Evolutionary conservation across 2,113 vertebrate species (phyloP).

Genomic region (Oncorhynchus nerka): DNA sequence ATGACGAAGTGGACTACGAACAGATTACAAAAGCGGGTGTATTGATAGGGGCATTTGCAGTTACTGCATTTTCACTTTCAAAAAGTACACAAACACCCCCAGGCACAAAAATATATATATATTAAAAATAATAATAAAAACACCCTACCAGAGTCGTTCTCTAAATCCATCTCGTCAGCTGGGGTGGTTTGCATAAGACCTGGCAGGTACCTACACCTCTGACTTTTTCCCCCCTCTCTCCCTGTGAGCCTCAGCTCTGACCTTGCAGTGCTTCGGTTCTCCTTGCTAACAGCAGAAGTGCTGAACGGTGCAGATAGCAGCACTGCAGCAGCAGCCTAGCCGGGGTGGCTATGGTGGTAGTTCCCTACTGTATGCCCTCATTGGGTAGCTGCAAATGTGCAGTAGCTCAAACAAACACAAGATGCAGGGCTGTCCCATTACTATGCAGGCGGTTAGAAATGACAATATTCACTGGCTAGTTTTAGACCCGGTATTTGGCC

Average conservation of each 20-base stretch:
- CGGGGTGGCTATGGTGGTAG: background rate
- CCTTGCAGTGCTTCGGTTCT: conserved; percentile 55
- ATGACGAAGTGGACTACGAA: too few relatives aligned
- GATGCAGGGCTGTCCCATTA: background rate
- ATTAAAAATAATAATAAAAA: background rate
- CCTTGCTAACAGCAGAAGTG: conserved; percentile 2
- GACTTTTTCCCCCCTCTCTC: background rate
- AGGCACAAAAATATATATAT: too few relatives aligned
- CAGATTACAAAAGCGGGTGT: too few relatives aligned
- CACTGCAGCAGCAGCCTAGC: background rate
- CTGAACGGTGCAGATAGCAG: conserved; percentile 36
- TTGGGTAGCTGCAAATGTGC: background rate
- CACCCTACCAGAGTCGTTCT: conserved; percentile 61
- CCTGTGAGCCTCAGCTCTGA: conserved; percentile 46
- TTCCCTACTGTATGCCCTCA: background rate
- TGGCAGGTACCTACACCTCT: conserved; percentile 41
- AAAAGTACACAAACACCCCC: too few relatives aligned
- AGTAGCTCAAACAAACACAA: background rate
- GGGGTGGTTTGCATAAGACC: conserved; percentile 20
- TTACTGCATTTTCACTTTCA: too few relatives aligned
- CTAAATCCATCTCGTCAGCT: conserved; percentile 55
- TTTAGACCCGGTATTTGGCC: background rate
- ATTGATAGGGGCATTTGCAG: too few relatives aligned
- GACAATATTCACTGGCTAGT: background rate
- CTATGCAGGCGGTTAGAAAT: background rate